These are phyloP conservation scores for Progne subis DNA, from an alignment of 2,113 vertebrate genomes.

Conservation along the genomic window DNA sequence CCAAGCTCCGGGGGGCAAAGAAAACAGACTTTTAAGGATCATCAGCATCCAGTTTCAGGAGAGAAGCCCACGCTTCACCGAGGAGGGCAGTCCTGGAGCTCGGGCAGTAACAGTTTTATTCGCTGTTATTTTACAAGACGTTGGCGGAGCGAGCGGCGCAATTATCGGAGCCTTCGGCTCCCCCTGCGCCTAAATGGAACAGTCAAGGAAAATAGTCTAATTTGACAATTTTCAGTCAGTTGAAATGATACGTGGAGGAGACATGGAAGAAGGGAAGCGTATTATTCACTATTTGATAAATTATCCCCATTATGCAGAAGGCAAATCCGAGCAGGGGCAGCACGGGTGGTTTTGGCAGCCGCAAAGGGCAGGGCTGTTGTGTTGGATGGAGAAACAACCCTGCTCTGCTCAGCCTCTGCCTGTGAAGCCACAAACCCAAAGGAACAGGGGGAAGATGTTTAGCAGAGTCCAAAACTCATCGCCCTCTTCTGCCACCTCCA, in stretches of 20 bases:
- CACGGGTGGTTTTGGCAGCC: accelerated
- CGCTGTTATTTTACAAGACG: background rate
- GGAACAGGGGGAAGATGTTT: background rate
- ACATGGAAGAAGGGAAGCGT: background rate
- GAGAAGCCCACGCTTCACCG: background rate
- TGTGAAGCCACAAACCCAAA: background rate
- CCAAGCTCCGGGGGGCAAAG: constrained; percentile 15
- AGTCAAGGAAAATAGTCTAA: constrained; percentile 56
- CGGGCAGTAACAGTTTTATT: background rate
- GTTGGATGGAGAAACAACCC: background rate
- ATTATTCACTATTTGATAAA: constrained; percentile 32
- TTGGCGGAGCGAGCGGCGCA: accelerated
- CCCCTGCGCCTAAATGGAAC: constrained; percentile 20
- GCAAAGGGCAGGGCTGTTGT: accelerated
- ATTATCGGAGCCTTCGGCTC: background rate
- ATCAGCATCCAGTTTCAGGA: background rate
- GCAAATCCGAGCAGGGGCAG: background rate
- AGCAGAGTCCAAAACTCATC: background rate
- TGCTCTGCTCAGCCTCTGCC: background rate
- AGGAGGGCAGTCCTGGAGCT: background rate
- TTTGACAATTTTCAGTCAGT: constrained; percentile 36
- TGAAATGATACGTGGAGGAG: constrained; percentile 41
- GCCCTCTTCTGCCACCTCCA: accelerated
- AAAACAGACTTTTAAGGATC: constrained; percentile 20
- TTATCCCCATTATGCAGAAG: background rate